Percentiles rank a stretch among this genome's conserved stretches.
phyloP scores from a whole-genome alignment of 2,888 invertebrate species.

The Hypomecis atomaria region DNA sequence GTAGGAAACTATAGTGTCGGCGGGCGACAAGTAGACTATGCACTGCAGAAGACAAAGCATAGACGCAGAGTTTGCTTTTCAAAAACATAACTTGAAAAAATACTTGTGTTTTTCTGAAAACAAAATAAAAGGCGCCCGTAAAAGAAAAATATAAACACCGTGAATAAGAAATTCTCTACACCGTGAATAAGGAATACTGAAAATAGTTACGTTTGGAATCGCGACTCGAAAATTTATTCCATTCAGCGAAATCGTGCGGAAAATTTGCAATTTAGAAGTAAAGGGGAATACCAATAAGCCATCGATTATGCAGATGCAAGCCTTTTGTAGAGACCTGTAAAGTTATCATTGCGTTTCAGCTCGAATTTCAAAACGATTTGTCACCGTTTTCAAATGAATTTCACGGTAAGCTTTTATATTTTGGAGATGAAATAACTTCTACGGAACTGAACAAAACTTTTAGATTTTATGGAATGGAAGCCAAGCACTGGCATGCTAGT shows the following conservation, averaged over 20 bases:
- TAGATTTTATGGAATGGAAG: no score
- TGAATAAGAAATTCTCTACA: slow-evolving; percentile 36
- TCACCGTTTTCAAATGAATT: slow-evolving; percentile 68
- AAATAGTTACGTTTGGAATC: slow-evolving; percentile 71
- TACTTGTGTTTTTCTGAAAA: not conserved
- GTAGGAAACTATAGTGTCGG: no score
- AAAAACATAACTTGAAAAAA: no score
- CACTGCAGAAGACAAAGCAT: no score
- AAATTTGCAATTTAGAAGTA: slow-evolving; percentile 85
- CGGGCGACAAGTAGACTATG: no score
- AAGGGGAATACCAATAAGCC: slow-evolving; percentile 82
- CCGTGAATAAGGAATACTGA: slow-evolving; percentile 65
- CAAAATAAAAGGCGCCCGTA: slow-evolving; percentile 29
- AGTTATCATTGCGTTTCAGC: slow-evolving; percentile 78
- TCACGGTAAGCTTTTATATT: slow-evolving; percentile 32
- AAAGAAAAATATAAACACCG: slow-evolving; percentile 50
- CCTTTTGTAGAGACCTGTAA: slow-evolving; percentile 75
- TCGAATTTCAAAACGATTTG: slow-evolving; percentile 73
- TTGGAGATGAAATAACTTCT: no score
- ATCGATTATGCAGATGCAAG: slow-evolving; percentile 83
- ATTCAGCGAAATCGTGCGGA: slow-evolving; percentile 80
- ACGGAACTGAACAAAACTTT: no score
- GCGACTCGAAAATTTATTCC: slow-evolving; percentile 80
- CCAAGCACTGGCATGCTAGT: no score
- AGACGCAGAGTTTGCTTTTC: no score